phyloP scores from a whole-genome alignment of 2,113 vertebrate species.

The Meleagris gallopavo region DNA sequence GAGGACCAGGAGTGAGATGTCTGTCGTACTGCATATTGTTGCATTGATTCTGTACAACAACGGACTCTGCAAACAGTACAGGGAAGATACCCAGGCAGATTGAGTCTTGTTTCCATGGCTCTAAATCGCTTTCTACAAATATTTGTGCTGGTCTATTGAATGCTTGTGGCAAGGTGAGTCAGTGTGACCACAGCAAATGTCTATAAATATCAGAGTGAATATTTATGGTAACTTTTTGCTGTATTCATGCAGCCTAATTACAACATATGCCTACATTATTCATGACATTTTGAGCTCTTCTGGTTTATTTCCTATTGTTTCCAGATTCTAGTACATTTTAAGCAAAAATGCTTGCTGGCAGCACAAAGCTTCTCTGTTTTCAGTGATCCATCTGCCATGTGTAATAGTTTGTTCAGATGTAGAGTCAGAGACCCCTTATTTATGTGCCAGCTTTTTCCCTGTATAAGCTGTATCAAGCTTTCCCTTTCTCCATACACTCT shows the following conservation, averaged over 20 bases:
- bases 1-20: not conserved
- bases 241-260: not conserved
- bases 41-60: not conserved
- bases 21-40: not conserved
- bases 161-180: slow-evolving; percentile 29
- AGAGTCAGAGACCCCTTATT: not conserved
- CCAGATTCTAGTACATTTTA: not conserved
- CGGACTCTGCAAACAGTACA: not conserved
- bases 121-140: slow-evolving; percentile 37
- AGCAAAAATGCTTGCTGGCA: slow-evolving; percentile 24
- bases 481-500: not conserved
- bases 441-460: not conserved
- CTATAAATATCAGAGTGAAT: slow-evolving; percentile 3
- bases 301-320: slow-evolving; percentile 41
- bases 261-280: not conserved
- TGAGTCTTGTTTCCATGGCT: slow-evolving; percentile 39
- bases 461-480: not conserved
- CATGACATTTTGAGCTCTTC: slow-evolving; percentile 17
- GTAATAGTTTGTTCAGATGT: slow-evolving; percentile 32
- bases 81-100: not conserved
- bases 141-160: slow-evolving; percentile 17
- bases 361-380: slow-evolving; percentile 19
- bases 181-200: not conserved
- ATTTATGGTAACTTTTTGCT: not conserved
- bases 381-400: not conserved